phyloP scores from a whole-genome alignment of 2,888 invertebrate genomes.

The Synanthedon tipuliformis region DNA sequence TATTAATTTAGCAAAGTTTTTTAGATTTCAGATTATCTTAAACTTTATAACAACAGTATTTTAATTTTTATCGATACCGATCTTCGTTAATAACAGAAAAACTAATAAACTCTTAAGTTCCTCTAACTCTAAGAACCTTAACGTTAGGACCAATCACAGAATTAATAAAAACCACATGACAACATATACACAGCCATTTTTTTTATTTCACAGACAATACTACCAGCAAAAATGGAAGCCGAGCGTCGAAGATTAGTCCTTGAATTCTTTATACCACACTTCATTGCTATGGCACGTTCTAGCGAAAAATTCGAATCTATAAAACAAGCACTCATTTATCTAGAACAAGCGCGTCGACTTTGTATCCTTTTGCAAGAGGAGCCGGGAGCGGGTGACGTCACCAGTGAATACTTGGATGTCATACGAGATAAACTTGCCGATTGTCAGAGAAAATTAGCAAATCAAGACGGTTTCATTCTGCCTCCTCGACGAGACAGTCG shows the following conservation, averaged over 20 bases:
- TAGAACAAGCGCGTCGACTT: conserved; percentile 78
- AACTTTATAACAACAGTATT: not conserved
- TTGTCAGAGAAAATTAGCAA: conserved; percentile 51
- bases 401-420: conserved; percentile 62
- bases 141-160: not conserved
- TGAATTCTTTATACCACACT: conserved; percentile 78
- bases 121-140: no score
- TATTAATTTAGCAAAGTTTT: not conserved
- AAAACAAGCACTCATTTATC: conserved; percentile 74
- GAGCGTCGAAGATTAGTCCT: conserved; percentile 73
- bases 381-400: conserved; percentile 64
- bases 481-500: conserved; percentile 43
- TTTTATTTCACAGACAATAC: conserved; percentile 32
- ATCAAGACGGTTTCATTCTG: conserved; percentile 48
- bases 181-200: not conserved
- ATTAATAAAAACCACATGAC: not conserved
- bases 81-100: no score
- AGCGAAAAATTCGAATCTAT: conserved; percentile 73
- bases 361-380: conserved; percentile 72
- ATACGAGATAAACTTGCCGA: conserved; percentile 65
- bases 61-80: no score
- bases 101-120: no score
- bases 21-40: not conserved
- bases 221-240: conserved; percentile 64
- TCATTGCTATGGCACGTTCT: conserved; percentile 76